Evolutionary conservation across 2,797 vertebrate genomes (phyloP).

Genomic region (Macropus fuliginosus): DNA sequence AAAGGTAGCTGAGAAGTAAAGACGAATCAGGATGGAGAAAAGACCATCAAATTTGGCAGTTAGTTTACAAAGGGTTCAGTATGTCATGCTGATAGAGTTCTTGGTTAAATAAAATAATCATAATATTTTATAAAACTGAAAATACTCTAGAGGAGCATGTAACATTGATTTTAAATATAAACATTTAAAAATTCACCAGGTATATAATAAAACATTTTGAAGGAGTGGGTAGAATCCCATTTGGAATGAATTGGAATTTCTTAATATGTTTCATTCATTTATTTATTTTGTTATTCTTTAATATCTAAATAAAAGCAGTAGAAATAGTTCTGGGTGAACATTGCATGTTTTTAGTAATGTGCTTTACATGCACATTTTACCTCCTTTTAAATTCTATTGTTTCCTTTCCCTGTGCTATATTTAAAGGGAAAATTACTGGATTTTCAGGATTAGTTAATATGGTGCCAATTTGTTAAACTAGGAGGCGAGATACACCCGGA

Average conservation of each 20-base stretch:
- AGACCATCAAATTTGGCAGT: not conserved
- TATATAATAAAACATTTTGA: not conserved
- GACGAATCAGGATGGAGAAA: not conserved
- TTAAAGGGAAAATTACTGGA: not conserved
- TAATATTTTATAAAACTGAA: conserved; percentile 25
- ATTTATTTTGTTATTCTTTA: not conserved
- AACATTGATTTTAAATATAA: not conserved
- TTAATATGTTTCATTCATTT: not conserved
- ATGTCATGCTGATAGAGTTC: not conserved
- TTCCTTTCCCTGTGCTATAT: conserved; percentile 15
- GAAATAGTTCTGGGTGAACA: not conserved
- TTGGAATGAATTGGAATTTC: not conserved
- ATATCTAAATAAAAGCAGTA: not conserved
- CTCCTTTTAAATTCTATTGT: conserved; percentile 24
- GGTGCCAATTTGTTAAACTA: not conserved
- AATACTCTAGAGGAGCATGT: not conserved
- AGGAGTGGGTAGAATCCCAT: not conserved
- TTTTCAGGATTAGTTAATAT: not conserved
- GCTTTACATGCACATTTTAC: not conserved
- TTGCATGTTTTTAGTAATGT: conserved; percentile 9
- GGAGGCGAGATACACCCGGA: not conserved
- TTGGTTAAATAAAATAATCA: not conserved
- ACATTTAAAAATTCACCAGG: not conserved
- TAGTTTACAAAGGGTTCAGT: not conserved
- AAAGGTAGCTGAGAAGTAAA: not conserved